Base-by-base conservation (phyloP, 2,113 vertebrate species). In the Bos indicus region DNA sequence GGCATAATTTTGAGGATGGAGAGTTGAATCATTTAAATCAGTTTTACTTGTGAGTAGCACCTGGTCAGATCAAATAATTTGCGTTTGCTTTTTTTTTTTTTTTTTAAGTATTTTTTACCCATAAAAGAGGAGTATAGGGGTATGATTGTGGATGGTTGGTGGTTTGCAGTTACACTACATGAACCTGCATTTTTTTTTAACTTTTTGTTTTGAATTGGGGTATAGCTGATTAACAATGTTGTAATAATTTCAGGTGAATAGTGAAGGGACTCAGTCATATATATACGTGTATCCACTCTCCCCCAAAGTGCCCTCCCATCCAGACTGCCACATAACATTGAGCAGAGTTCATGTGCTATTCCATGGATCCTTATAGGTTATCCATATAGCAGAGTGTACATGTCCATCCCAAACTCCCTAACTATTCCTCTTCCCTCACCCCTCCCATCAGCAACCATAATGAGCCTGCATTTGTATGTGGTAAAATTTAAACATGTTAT, bases 11-110 rank as follows among this genome's bases (percentile, higher is more conserved):
- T 78, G 80, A 48, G 54, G 14, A 74, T 90, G 56, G 56, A 78
- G 86, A 85, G 77, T 93, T 78, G 36, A 78, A 96, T 84, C 36
- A 64, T 92, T 91, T 92, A 95, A 88, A 77, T 92, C 40, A 78
- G 10, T 92, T 83, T 88, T 96, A 28, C 54, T 77, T 88, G 56
- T 40, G 33, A 77, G 46, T 54, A 74, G 30, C 14, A 92, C 19
- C 60, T 54, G 23, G 88, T 92, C 19, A 94, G 30, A 85, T 80
- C 36, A 92, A 91, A 51, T 14, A 87, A 86, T 90, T 88, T 93
- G 46, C 43, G 46, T 91, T 82, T 11, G 33, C 54, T 56, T 59
- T 91, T 59, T 30, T 40, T 40, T 36, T 36, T 40, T 40, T 74
- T 23, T 25, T 78, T 57, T 54, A 81, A 48, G 64, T 57, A 14